These are phyloP conservation scores for Zeus faber DNA, from an alignment of 2,113 vertebrate species.

Conservation along the genomic window DNA sequence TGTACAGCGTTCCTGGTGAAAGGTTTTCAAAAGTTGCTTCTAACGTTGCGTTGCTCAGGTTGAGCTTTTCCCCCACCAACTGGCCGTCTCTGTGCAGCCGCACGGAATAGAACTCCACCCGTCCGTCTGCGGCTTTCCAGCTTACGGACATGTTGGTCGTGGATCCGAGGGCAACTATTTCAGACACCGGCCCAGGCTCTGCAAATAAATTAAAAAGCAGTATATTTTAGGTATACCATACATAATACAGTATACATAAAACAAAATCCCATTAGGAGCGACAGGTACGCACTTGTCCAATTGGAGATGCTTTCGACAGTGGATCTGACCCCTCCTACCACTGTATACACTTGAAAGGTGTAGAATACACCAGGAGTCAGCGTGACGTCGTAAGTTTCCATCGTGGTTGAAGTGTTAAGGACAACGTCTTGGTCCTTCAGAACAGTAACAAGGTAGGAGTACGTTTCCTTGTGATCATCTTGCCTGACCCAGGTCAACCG, in stretches of 20 bases:
- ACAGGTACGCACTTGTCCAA: slow-evolving; percentile 46
- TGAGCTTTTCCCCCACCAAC: accelerated
- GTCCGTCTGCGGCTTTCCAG: slow-evolving; percentile 24
- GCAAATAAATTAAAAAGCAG: too few species aligned
- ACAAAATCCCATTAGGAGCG: too few species aligned
- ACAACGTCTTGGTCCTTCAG: accelerated
- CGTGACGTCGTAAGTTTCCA: slow-evolving; percentile 18
- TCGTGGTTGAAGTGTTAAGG: background rate
- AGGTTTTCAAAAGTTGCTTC: background rate
- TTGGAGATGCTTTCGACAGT: accelerated
- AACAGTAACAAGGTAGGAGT: slow-evolving; percentile 38
- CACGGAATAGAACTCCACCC: slow-evolving; percentile 36
- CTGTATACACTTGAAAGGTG: slow-evolving; percentile 32
- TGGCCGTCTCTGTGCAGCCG: background rate
- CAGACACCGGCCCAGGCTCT: slow-evolving; percentile 38
- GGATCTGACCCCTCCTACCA: slow-evolving; percentile 31
- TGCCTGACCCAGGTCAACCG: slow-evolving; percentile 35
- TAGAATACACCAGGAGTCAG: slow-evolving; percentile 39
- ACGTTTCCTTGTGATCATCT: slow-evolving; percentile 28
- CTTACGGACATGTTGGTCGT: slow-evolving; percentile 39
- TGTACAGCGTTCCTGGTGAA: slow-evolving; percentile 49
- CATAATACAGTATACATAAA: too few species aligned
- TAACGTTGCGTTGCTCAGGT: background rate
- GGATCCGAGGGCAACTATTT: slow-evolving; percentile 24
- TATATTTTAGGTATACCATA: too few species aligned